Evolutionary conservation across 2,113 vertebrate genomes (phyloP).

Genomic region (Sphaerodactylus townsendi): DNA sequence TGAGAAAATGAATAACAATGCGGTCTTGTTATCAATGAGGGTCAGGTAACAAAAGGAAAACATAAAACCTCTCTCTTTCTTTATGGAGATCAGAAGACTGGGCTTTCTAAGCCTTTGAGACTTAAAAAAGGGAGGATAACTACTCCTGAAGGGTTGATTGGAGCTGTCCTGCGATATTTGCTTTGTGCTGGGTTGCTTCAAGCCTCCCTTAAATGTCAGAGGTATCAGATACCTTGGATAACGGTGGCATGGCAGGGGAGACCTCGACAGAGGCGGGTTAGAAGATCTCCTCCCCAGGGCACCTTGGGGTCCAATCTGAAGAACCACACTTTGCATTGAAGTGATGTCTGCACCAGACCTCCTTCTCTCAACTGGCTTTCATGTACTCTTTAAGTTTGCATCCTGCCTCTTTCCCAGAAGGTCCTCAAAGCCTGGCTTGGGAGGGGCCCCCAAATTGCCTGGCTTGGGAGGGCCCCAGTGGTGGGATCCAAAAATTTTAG

Average conservation of each 20-base stretch:
- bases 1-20: slow-evolving; percentile 30
- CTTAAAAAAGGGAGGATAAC: slow-evolving; percentile 15
- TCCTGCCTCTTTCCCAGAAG: no score
- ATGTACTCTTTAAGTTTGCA: no score
- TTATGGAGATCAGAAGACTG: background rate
- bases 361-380: no score
- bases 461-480: no score
- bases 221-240: slow-evolving; percentile 18
- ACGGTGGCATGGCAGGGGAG: no score
- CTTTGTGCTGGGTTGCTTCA: background rate
- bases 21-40: slow-evolving; percentile 39
- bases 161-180: background rate
- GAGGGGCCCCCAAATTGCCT: no score
- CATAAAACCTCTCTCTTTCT: slow-evolving; percentile 12
- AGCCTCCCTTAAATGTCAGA: slow-evolving; percentile 25
- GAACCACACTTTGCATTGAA: background rate
- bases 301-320: no score
- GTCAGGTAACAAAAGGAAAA: background rate
- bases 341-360: no score
- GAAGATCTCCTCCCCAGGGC: no score
- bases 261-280: no score
- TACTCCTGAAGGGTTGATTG: background rate
- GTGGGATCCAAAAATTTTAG: no score
- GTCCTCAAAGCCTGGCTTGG: no score
- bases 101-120: slow-evolving; percentile 23